These are phyloP conservation scores for Meloidogyne floridensis DNA, from an alignment of 1,140 invertebrate species.

Conservation along the genomic window DNA sequence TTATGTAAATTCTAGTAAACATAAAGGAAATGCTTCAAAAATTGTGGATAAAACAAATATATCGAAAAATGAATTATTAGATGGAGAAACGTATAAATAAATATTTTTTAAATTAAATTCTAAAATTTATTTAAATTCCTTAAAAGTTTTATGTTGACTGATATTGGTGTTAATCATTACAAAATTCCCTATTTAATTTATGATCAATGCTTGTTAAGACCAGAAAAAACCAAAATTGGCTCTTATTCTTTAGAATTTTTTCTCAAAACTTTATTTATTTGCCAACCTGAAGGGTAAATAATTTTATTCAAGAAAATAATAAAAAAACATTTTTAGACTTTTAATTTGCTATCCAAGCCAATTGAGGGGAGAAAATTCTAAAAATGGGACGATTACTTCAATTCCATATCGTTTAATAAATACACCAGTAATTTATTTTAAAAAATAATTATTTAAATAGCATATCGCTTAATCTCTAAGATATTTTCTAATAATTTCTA, in stretches of 20 bases:
- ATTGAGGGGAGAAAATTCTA: not conserved
- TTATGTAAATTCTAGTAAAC: too few relatives aligned
- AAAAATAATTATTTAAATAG: too few relatives aligned
- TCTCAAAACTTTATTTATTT: not conserved
- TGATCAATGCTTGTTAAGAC: not conserved
- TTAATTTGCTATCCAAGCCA: slow-evolving; percentile 9
- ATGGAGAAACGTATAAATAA: too few relatives aligned
- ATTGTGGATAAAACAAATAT: too few relatives aligned
- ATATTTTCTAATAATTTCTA: too few relatives aligned
- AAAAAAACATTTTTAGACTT: slow-evolving; percentile 1
- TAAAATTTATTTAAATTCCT: too few relatives aligned
- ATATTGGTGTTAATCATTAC: not conserved
- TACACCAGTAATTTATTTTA: too few relatives aligned
- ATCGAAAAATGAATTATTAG: too few relatives aligned
- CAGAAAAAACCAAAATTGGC: not conserved
- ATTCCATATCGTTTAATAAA: not conserved
- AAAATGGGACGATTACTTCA: slow-evolving; percentile 1
- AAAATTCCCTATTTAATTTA: not conserved
- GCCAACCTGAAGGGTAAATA: not conserved
- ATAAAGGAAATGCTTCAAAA: too few relatives aligned
- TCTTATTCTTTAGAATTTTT: not conserved
- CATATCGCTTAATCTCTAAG: too few relatives aligned
- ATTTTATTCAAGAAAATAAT: slow-evolving; percentile 7
- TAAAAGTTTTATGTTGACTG: slow-evolving; percentile 1
- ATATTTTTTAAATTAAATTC: too few relatives aligned